These are phyloP conservation scores for Frieseomelitta varia DNA, from an alignment of 1,140 invertebrate genomes.

Conservation along the genomic window DNA sequence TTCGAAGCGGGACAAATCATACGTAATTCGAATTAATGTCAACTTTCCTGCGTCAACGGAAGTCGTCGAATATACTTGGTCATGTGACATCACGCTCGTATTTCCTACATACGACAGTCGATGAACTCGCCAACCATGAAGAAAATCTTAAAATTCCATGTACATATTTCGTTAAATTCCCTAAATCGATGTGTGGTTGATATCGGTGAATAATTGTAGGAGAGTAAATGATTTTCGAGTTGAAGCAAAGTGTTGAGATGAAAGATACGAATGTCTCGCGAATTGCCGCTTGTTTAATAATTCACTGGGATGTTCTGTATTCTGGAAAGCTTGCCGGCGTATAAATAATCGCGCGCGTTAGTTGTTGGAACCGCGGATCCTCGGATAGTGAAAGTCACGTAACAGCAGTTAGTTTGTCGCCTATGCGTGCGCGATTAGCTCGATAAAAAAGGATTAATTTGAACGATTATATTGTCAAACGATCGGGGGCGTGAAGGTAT, in stretches of 20 bases:
- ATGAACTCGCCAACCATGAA: neutral
- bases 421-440: neutral
- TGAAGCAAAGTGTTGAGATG: no score
- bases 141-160: neutral
- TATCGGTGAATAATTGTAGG: neutral
- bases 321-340: neutral
- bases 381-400: slow-evolving; percentile 25
- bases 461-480: slow-evolving; percentile 42
- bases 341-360: slow-evolving; percentile 4
- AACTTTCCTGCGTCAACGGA: slow-evolving; percentile 32
- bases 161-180: neutral
- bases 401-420: slow-evolving; percentile 19
- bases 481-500: slow-evolving; percentile 26
- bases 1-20: slow-evolving; percentile 9
- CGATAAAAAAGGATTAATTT: slow-evolving; percentile 41
- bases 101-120: neutral
- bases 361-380: neutral
- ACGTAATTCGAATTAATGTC: slow-evolving; percentile 26
- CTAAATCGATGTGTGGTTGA: neutral
- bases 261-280: neutral
- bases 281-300: neutral
- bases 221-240: neutral
- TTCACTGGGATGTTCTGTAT: neutral
- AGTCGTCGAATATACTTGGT: neutral
- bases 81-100: no score